phyloP scores from a whole-genome alignment of 2,888 invertebrate genomes.

The Trachelus tabidus region DNA sequence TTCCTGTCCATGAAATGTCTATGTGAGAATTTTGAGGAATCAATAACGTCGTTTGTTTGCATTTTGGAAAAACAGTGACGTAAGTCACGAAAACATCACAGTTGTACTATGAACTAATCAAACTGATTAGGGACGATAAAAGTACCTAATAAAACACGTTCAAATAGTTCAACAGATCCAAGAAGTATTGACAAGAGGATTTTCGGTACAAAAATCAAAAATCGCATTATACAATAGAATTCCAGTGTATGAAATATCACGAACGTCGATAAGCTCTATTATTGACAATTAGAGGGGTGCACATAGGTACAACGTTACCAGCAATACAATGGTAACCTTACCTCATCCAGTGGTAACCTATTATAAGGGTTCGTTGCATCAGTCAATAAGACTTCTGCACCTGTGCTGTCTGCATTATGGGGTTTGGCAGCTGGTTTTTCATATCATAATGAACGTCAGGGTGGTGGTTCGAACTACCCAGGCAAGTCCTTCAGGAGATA shows the following conservation, averaged over 20 bases:
- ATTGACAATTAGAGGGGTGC: neutral
- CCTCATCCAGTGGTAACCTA: neutral
- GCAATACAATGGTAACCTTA: neutral
- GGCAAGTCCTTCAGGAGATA: conserved; percentile 1
- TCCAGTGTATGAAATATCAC: neutral
- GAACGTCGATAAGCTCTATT: neutral
- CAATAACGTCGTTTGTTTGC: neutral
- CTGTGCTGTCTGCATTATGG: neutral
- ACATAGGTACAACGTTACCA: neutral
- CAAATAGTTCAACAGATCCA: neutral
- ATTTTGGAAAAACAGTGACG: neutral
- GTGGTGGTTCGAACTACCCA: neutral
- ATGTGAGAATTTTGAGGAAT: neutral
- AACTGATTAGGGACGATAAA: neutral
- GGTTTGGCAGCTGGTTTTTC: neutral
- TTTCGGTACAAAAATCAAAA: neutral
- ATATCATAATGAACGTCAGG: neutral
- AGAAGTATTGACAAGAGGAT: neutral
- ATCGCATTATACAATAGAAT: neutral
- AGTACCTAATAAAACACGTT: neutral
- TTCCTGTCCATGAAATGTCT: neutral
- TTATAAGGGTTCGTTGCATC: neutral
- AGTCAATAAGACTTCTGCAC: neutral
- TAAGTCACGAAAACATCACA: neutral
- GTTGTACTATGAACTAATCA: neutral